These are phyloP conservation scores for Ceratotherium simum DNA, from an alignment of 2,113 vertebrate genomes.

Conservation along the genomic window DNA sequence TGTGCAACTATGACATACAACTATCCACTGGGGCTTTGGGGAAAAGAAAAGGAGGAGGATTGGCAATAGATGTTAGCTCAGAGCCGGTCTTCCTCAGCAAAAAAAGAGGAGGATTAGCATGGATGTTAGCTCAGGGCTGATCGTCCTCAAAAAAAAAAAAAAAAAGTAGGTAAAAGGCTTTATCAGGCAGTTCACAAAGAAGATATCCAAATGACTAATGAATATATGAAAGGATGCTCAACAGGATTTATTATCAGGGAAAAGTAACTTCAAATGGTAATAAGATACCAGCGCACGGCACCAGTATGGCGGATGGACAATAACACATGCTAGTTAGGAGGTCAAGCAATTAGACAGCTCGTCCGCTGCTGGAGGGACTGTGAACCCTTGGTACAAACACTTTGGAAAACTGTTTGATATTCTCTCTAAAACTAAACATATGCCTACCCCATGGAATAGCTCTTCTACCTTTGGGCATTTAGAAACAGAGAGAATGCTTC, in stretches of 20 bases:
- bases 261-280: background rate
- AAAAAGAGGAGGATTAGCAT: too few species aligned
- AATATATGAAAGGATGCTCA: background rate
- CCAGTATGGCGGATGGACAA: background rate
- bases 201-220: background rate
- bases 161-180: background rate
- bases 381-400: too few species aligned
- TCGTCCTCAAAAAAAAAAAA: too few species aligned
- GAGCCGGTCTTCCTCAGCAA: too few species aligned
- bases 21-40: too few species aligned
- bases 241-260: background rate
- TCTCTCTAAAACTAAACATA: background rate
- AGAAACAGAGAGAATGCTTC: background rate
- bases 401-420: background rate
- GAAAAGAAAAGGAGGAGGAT: too few species aligned
- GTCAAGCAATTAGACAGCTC: background rate
- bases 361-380: background rate
- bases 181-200: background rate
- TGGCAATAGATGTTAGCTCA: too few species aligned
- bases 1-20: too few species aligned
- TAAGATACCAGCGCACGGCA: background rate
- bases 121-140: too few species aligned
- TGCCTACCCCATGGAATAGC: background rate
- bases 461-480: background rate
- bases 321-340: background rate